phyloP scores from a whole-genome alignment of 2,113 vertebrate species.

The Ageneiosus marmoratus region DNA sequence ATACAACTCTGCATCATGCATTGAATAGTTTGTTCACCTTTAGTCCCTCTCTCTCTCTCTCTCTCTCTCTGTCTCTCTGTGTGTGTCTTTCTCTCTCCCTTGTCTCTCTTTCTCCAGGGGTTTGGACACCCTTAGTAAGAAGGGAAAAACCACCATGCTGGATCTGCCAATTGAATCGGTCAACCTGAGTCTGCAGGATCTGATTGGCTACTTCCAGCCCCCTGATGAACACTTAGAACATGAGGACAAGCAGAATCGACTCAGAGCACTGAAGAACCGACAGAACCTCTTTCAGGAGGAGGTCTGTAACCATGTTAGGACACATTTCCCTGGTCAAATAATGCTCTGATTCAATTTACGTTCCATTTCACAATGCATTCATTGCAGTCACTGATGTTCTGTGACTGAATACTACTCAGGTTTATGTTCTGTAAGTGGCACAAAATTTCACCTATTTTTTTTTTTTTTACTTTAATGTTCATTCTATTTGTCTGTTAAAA shows the following conservation, averaged over 20 bases:
- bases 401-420: neutral
- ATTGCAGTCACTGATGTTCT: neutral
- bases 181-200: conserved; percentile 88
- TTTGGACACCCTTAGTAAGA: conserved; percentile 86
- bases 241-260: conserved; percentile 91
- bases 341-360: neutral
- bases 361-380: neutral
- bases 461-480: neutral
- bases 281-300: conserved; percentile 98
- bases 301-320: conserved; percentile 58
- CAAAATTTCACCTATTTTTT: neutral
- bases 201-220: conserved; percentile 94
- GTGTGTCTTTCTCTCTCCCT: neutral
- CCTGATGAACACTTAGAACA: conserved; percentile 92
- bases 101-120: conserved; percentile 70
- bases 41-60: neutral
- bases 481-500: neutral
- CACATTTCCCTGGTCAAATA: neutral
- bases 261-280: conserved; percentile 91
- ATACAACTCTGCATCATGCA: conserved; percentile 4
- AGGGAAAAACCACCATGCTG: conserved; percentile 70
- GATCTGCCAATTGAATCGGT: conserved; percentile 93
- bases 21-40: neutral
- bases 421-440: neutral
- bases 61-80: neutral